Conservation (phyloP, 2,888 invertebrate genomes). For the Drosophila emarginata region DNA sequence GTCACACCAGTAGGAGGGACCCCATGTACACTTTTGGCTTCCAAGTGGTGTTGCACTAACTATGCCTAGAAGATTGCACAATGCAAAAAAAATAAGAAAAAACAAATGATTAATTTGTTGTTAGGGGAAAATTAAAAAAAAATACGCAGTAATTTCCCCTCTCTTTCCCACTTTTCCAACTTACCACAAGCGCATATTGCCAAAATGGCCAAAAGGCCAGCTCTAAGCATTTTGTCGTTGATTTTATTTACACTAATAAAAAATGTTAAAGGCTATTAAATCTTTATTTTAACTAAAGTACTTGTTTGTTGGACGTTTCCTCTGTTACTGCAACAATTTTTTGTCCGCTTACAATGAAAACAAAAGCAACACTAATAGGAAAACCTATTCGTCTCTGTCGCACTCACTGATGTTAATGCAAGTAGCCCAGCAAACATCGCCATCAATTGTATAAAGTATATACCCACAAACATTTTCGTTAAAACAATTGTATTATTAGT, state of each 20-base stretch:
- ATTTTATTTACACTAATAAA: conserved; percentile 13
- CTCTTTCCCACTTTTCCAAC: conserved; percentile 41
- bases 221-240: conserved; percentile 79
- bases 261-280: background rate
- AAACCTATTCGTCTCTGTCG: no score
- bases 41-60: conserved; percentile 53
- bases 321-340: conserved; percentile 8
- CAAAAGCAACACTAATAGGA: background rate
- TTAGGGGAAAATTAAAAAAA: conserved; percentile 17
- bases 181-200: conserved; percentile 83
- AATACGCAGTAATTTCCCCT: conserved; percentile 44
- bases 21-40: conserved; percentile 87
- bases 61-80: conserved; percentile 41
- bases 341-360: background rate
- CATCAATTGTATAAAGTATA: no score
- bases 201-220: conserved; percentile 83
- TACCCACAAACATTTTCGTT: no score
- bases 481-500: no score
- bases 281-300: conserved; percentile 4
- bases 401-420: no score
- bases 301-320: conserved; percentile 25
- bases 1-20: conserved; percentile 91
- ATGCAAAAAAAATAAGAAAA: conserved; percentile 15
- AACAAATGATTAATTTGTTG: conserved; percentile 14
- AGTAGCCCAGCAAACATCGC: no score